Conservation (phyloP, 2,888 invertebrate species). For the Psylliodes chrysocephalus region DNA sequence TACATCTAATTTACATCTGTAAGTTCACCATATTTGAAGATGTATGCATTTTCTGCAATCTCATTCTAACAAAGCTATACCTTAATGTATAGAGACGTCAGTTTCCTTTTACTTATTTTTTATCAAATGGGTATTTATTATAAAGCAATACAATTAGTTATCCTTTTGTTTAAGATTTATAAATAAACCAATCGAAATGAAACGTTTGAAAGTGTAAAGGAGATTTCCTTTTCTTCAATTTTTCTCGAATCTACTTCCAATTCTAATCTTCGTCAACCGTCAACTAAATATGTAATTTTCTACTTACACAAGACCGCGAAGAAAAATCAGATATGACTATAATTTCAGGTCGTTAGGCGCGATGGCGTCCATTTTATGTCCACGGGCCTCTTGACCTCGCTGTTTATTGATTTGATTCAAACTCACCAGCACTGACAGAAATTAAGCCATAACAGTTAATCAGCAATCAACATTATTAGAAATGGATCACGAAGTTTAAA, state of each 20-base stretch:
- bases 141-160: too few species aligned
- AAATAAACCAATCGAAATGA: too few species aligned
- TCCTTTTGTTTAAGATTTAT: too few species aligned
- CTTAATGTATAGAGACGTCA: too few species aligned
- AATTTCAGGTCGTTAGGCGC: conserved; percentile 2
- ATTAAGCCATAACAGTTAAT: background rate
- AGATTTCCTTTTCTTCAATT: background rate
- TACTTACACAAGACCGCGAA: background rate
- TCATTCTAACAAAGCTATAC: too few species aligned
- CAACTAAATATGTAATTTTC: background rate
- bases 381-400: conserved; percentile 7
- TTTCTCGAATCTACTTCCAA: background rate
- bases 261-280: background rate
- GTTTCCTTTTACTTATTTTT: too few species aligned
- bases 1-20: too few species aligned
- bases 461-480: background rate
- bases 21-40: too few species aligned
- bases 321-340: conserved; percentile 1
- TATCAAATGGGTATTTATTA: too few species aligned
- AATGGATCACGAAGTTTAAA: conserved; percentile 8
- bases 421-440: background rate
- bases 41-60: too few species aligned
- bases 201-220: background rate
- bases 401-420: conserved; percentile 5
- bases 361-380: background rate